phyloP scores from a whole-genome alignment of 2,888 invertebrate species.

The Synergus gifuensis region DNA sequence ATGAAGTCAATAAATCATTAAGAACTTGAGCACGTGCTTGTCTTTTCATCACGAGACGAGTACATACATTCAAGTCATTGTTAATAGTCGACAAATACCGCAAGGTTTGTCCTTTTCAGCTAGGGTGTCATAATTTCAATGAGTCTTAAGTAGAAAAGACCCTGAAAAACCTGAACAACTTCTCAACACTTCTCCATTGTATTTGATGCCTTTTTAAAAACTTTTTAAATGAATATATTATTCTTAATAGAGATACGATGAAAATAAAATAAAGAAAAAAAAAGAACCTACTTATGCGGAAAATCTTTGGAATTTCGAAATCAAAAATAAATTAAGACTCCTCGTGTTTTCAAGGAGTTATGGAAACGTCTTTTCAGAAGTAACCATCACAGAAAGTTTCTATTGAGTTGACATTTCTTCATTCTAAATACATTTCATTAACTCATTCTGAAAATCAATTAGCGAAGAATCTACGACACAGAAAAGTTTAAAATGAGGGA shows the following conservation, averaged over 20 bases:
- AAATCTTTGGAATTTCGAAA: not conserved
- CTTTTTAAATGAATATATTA: not conserved
- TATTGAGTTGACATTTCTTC: not conserved
- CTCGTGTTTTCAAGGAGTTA: not conserved
- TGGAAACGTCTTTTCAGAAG: not conserved
- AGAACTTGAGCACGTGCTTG: not conserved
- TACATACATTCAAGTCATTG: not conserved
- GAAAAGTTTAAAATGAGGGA: slow-evolving; percentile 9
- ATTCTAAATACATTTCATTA: slow-evolving; percentile 9
- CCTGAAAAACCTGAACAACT: not conserved
- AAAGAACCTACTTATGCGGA: not conserved
- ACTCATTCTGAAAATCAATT: slow-evolving; percentile 1
- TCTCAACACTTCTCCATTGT: not conserved
- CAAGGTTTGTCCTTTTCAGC: not conserved
- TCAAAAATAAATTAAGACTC: not conserved
- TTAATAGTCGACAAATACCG: slow-evolving; percentile 8
- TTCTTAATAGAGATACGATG: not conserved
- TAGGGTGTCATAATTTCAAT: not conserved
- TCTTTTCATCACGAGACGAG: slow-evolving; percentile 16
- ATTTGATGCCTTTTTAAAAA: not conserved
- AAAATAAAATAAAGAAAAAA: not conserved
- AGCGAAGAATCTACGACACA: not conserved
- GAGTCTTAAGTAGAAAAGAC: not conserved
- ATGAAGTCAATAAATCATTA: slow-evolving; percentile 30
- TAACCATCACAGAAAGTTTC: not conserved